Evolutionary conservation across 1,140 invertebrate genomes (phyloP).

Genomic region (Monomorium pharaonis): DNA sequence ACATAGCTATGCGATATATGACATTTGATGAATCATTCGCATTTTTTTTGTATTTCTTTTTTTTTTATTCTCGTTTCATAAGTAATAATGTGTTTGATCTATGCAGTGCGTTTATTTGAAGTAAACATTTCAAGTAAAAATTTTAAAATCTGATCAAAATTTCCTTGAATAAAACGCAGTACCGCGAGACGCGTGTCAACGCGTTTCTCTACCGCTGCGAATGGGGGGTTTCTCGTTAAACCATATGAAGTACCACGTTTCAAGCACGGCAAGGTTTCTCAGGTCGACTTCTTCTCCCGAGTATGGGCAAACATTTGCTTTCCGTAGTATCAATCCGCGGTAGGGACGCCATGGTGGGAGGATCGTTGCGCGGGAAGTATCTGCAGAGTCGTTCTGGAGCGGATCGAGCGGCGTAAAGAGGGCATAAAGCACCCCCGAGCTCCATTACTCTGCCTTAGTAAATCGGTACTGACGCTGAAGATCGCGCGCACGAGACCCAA

Average conservation of each 20-base stretch:
- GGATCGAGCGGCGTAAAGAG: slow-evolving; percentile 53
- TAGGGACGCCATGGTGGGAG: not conserved
- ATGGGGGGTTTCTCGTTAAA: slow-evolving; percentile 44
- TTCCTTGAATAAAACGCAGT: not conserved
- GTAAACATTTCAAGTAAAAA: not conserved
- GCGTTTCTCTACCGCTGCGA: not conserved
- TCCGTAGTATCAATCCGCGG: slow-evolving; percentile 58
- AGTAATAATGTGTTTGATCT: not conserved
- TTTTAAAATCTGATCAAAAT: slow-evolving; percentile 13
- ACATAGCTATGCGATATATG: not conserved
- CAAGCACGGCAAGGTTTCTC: slow-evolving; percentile 34
- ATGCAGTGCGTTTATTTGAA: not conserved
- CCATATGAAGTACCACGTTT: slow-evolving; percentile 27
- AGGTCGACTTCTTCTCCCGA: slow-evolving; percentile 54
- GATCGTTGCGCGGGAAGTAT: slow-evolving; percentile 54
- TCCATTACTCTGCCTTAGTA: slow-evolving; percentile 68
- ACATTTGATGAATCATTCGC: not conserved
- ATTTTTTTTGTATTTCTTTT: not conserved
- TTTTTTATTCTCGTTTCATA: not conserved
- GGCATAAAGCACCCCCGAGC: slow-evolving; percentile 63
- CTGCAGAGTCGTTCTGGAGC: slow-evolving; percentile 44
- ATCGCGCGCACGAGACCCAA: slow-evolving; percentile 66
- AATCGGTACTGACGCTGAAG: slow-evolving; percentile 64
- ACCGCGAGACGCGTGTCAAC: not conserved
- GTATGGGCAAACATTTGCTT: slow-evolving; percentile 61